Percentiles rank a stretch among this genome's conserved stretches.
These are phyloP conservation scores for Galemys pyrenaicus DNA, from an alignment of 2,113 vertebrate genomes.

Conservation along the genomic window DNA sequence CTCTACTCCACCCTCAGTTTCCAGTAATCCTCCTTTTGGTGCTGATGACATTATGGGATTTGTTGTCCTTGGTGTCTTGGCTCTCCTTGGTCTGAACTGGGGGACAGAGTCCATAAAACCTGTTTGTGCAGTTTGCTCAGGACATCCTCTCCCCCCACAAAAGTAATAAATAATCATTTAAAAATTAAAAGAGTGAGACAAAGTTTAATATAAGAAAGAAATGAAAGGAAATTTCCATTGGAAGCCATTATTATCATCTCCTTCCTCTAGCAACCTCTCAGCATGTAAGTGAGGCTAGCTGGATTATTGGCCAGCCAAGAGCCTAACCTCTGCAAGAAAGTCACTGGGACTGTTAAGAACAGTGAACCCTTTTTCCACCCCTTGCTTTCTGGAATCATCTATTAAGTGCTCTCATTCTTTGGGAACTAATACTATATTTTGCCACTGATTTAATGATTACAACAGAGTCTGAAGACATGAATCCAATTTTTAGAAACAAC, in stretches of 20 bases:
- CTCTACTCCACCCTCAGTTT: too few relatives aligned
- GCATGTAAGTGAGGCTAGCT: not conserved
- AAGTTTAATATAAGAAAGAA: not conserved
- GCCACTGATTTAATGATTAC: not conserved
- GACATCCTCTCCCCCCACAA: too few relatives aligned
- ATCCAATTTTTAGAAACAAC: not conserved
- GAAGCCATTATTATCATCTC: not conserved
- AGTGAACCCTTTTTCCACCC: accelerated
- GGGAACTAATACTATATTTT: not conserved
- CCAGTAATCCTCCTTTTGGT: too few relatives aligned
- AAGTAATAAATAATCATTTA: too few relatives aligned
- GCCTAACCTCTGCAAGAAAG: not conserved
- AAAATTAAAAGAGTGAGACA: not conserved
- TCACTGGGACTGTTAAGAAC: not conserved
- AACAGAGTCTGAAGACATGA: not conserved
- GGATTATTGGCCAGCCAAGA: not conserved
- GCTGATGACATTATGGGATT: too few relatives aligned
- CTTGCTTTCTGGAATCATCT: not conserved
- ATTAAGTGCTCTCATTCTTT: not conserved
- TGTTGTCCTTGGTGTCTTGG: too few relatives aligned
- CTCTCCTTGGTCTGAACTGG: too few relatives aligned
- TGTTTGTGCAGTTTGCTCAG: too few relatives aligned
- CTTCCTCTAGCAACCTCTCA: not conserved
- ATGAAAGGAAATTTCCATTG: not conserved
- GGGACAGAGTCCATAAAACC: too few relatives aligned